phyloP scores from a whole-genome alignment of 2,888 invertebrate species.

The Nasonia oneida region DNA sequence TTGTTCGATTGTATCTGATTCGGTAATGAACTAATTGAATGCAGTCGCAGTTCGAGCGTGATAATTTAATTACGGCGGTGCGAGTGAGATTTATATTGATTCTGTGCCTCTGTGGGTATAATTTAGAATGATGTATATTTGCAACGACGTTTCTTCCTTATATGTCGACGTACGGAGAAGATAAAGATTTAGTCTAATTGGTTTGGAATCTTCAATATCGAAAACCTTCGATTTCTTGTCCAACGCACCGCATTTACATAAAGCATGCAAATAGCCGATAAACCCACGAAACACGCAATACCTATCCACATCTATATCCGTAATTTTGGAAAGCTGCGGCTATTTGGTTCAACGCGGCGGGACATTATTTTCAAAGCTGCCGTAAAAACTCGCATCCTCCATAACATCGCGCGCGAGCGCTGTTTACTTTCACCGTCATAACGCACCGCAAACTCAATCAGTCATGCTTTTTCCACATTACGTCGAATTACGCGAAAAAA shows the following conservation, averaged over 20 bases:
- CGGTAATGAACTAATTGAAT: not conserved
- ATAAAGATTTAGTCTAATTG: too few species aligned
- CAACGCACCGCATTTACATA: not conserved
- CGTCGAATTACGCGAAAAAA: not conserved
- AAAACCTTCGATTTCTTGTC: too few species aligned
- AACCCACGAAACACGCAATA: not conserved
- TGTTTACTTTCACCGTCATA: conserved; percentile 21
- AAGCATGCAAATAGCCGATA: not conserved
- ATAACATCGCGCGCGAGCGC: not conserved
- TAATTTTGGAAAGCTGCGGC: conserved; percentile 23
- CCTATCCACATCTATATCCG: too few species aligned
- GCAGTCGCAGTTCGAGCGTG: not conserved
- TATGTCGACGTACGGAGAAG: too few species aligned
- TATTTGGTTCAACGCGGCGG: not conserved
- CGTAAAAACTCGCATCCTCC: not conserved
- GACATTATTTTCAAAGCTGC: not conserved
- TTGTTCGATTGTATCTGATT: conserved; percentile 4
- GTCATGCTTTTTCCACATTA: conserved; percentile 6
- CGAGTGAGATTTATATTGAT: not conserved
- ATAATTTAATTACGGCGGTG: not conserved
- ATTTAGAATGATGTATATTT: too few species aligned
- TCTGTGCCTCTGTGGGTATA: too few species aligned
- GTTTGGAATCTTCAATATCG: too few species aligned
- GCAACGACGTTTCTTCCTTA: too few species aligned
- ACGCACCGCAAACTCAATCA: conserved; percentile 12